phyloP scores from a whole-genome alignment of 2,888 invertebrate genomes.

The Plebejus anna region DNA sequence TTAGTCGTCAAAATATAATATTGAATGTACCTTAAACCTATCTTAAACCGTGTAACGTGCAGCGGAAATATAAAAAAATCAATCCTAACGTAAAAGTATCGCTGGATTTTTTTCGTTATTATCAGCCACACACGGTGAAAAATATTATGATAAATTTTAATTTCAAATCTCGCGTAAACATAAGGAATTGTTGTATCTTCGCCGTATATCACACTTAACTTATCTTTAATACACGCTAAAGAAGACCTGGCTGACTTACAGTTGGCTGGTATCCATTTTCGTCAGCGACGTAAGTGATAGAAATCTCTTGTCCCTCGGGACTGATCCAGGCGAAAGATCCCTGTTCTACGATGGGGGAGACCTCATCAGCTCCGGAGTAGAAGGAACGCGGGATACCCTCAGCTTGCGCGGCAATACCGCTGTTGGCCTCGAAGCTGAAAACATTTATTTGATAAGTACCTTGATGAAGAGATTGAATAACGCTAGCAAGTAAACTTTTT shows the following conservation, averaged over 20 bases:
- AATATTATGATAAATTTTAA: too few species aligned
- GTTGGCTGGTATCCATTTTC: constrained; percentile 84
- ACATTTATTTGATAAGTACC: not conserved
- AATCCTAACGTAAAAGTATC: too few species aligned
- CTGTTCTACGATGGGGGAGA: constrained; percentile 56
- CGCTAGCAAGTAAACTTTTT: not conserved
- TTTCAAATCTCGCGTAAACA: too few species aligned
- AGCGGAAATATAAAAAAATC: too few species aligned
- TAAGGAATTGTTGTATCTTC: too few species aligned
- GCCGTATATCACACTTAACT: too few species aligned
- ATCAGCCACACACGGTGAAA: too few species aligned
- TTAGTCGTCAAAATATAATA: not conserved
- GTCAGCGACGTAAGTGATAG: constrained; percentile 81
- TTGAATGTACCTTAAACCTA: not conserved
- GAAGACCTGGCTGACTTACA: constrained; percentile 47
- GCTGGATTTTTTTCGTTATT: too few species aligned
- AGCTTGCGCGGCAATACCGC: constrained; percentile 80
- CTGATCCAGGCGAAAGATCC: constrained; percentile 76
- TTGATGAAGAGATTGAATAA: not conserved
- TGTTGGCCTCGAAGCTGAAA: constrained; percentile 78
- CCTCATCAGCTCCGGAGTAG: constrained; percentile 46
- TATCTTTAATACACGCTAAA: constrained; percentile 26
- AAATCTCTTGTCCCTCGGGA: constrained; percentile 80
- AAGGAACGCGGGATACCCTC: constrained; percentile 74
- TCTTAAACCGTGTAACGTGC: not conserved